phyloP scores from a whole-genome alignment of 2,113 vertebrate genomes.

The Toxostoma redivivum region DNA sequence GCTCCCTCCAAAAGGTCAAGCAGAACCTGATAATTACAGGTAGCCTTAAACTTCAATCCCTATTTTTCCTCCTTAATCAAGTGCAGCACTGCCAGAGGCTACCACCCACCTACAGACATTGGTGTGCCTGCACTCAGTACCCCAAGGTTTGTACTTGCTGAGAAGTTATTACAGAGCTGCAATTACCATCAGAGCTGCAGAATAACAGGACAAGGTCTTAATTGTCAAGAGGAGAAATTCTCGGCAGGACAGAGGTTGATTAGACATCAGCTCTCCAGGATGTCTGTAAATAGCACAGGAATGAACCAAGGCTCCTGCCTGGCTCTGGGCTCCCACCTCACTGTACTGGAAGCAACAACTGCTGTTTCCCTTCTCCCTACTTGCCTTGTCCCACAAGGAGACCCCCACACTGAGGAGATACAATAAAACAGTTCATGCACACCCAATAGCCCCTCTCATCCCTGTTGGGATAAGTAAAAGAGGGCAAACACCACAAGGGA shows the following conservation, averaged over 20 bases:
- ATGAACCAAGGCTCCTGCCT: neutral
- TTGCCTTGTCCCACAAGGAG: neutral
- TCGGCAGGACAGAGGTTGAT: neutral
- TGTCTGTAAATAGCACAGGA: neutral
- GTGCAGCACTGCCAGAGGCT: neutral
- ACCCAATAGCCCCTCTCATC: neutral
- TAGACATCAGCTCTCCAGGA: neutral
- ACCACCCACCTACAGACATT: neutral
- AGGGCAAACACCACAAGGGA: neutral
- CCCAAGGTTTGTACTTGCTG: neutral
- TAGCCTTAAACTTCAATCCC: neutral
- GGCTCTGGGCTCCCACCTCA: neutral
- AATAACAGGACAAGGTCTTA: neutral
- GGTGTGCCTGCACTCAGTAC: neutral
- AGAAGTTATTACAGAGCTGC: neutral
- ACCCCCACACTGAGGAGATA: neutral
- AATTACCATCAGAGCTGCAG: constrained; percentile 14
- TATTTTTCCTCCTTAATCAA: neutral
- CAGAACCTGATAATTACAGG: neutral
- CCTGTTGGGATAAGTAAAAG: neutral
- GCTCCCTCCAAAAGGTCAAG: neutral
- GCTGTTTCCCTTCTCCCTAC: neutral
- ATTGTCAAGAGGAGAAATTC: neutral
- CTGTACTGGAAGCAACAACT: neutral
- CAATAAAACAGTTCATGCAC: neutral